phyloP scores from a whole-genome alignment of 2,888 invertebrate genomes.

The Drosophila limbata region DNA sequence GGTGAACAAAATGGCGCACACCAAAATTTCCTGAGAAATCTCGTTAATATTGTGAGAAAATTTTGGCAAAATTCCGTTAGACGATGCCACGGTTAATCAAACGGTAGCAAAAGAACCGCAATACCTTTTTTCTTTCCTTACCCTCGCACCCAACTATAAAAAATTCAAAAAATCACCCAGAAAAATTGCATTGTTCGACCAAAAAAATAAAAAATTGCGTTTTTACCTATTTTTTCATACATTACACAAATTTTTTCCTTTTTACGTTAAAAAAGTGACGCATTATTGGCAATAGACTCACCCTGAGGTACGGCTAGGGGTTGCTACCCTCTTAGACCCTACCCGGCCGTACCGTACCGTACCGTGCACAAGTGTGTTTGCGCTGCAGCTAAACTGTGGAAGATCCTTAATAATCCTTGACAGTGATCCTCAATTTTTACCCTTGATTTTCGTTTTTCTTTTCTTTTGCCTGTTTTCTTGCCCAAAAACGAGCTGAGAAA shows the following conservation, averaged over 20 bases:
- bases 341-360: not conserved
- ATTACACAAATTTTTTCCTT: conserved; percentile 36
- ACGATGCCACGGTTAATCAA: conserved; percentile 52
- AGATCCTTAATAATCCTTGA: conserved; percentile 73
- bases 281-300: conserved; percentile 66
- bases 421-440: conserved; percentile 80
- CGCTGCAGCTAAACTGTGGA: conserved; percentile 71
- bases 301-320: conserved; percentile 18
- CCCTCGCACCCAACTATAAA: conserved; percentile 46
- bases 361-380: conserved; percentile 48
- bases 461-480: conserved; percentile 46
- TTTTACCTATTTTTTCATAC: conserved; percentile 54
- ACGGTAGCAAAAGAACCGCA: conserved; percentile 47
- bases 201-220: conserved; percentile 19
- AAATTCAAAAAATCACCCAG: conserved; percentile 55
- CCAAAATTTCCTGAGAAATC: not conserved
- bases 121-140: conserved; percentile 43
- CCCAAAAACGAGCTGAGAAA: conserved; percentile 43
- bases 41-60: conserved; percentile 63
- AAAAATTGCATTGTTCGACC: conserved; percentile 50
- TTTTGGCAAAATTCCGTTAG: conserved; percentile 72
- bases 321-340: conserved; percentile 23
- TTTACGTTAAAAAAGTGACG: conserved; percentile 74
- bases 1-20: conserved; percentile 31
- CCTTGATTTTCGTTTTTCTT: conserved; percentile 58